Conservation (phyloP, 2,113 vertebrate species). For the Sphyrna mokarran region DNA sequence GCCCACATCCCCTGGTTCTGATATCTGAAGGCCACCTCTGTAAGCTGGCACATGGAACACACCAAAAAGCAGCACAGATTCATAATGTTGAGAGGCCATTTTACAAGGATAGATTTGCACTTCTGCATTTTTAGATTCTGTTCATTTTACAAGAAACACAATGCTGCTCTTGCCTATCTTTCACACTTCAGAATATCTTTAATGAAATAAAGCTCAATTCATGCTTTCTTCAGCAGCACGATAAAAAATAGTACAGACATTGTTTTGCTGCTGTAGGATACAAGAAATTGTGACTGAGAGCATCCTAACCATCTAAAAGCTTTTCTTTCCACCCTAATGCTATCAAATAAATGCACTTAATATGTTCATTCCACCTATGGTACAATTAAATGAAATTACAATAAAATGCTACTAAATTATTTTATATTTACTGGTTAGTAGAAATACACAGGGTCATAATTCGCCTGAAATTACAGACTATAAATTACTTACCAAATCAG, state of each 20-base stretch:
- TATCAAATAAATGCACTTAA: not conserved
- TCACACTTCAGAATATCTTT: not conserved
- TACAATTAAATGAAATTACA: not conserved
- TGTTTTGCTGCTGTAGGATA: not conserved
- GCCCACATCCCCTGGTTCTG: not conserved
- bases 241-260: not conserved
- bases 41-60: not conserved
- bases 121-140: not conserved
- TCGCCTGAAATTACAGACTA: not conserved
- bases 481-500: not conserved
- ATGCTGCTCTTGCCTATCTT: not conserved
- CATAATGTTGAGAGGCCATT: not conserved
- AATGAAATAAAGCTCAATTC: not conserved
- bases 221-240: not conserved
- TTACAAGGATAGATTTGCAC: not conserved
- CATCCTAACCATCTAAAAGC: not conserved
- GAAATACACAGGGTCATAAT: not conserved
- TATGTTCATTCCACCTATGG: not conserved
- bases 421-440: not conserved
- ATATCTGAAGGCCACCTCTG: not conserved
- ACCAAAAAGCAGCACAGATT: not conserved
- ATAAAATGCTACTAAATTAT: not conserved
- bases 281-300: not conserved
- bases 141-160: not conserved
- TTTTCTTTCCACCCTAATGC: not conserved